phyloP scores from a whole-genome alignment of 2,113 vertebrate species.

The Ifrita kowaldi region DNA sequence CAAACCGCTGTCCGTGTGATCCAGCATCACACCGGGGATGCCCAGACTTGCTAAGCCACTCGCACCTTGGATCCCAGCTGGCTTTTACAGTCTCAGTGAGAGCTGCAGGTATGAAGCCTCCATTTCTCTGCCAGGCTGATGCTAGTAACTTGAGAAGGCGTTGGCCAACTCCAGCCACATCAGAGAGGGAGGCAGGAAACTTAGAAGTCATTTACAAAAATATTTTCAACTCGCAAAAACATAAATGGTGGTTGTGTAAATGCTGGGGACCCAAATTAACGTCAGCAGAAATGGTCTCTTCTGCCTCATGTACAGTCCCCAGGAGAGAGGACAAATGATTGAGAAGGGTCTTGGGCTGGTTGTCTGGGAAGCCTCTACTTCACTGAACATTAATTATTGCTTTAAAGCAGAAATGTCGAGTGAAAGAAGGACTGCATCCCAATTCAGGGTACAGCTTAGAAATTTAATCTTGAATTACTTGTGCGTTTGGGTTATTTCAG shows the following conservation, averaged over 20 bases:
- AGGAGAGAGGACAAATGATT: neutral
- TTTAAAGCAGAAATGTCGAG: neutral
- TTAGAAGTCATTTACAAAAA: neutral
- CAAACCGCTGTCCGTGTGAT: neutral
- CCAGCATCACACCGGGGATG: neutral
- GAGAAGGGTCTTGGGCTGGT: neutral
- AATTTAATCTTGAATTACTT: neutral
- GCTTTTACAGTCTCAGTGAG: neutral
- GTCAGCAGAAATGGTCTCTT: neutral
- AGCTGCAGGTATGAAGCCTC: neutral
- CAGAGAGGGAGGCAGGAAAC: neutral
- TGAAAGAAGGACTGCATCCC: neutral
- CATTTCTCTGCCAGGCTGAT: neutral
- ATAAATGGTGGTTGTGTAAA: neutral
- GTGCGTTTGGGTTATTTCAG: neutral
- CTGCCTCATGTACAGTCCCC: neutral
- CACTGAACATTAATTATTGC: neutral
- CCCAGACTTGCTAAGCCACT: neutral
- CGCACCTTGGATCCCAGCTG: neutral
- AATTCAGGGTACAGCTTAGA: neutral
- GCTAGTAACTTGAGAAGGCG: neutral
- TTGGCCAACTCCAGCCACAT: neutral
- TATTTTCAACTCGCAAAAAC: neutral
- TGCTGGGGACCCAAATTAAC: neutral
- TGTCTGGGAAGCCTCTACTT: neutral